phyloP scores from a whole-genome alignment of 1,140 invertebrate genomes.

The Eurosta solidaginis region DNA sequence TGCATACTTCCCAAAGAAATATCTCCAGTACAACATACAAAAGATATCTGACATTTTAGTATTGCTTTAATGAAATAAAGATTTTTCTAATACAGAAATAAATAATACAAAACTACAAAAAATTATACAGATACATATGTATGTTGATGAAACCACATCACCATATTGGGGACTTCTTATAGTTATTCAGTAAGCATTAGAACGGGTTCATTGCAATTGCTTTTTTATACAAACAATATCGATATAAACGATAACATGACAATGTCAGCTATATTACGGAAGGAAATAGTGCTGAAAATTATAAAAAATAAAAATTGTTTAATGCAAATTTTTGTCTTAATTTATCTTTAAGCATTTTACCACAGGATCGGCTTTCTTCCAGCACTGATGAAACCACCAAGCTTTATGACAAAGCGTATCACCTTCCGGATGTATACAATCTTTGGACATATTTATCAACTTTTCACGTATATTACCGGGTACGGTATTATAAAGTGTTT shows the following conservation, averaged over 20 bases:
- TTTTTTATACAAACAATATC: no score
- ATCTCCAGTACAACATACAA: no score
- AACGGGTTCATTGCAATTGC: no score
- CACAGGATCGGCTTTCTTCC: constrained; percentile 56
- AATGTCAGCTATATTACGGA: not conserved
- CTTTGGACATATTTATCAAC: constrained; percentile 44
- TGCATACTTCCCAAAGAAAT: no score
- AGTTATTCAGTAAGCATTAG: not conserved
- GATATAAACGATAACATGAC: not conserved
- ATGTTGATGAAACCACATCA: not conserved
- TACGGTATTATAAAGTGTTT: constrained; percentile 42
- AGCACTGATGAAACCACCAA: constrained; percentile 56
- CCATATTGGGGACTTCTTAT: no score
- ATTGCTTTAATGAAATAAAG: constrained; percentile 16
- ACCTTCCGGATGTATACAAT: constrained; percentile 48
- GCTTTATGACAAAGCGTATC: constrained; percentile 52
- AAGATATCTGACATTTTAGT: not conserved
- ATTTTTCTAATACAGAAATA: not conserved
- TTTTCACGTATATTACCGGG: constrained; percentile 42
- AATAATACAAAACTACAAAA: not conserved
- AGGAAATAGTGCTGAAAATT: constrained; percentile 31
- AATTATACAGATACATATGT: no score
- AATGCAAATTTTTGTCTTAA: not conserved
- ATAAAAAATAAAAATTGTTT: not conserved
- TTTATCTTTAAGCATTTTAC: not conserved